phyloP scores from a whole-genome alignment of 1,140 invertebrate genomes.

The Amphibalanus amphitrite region DNA sequence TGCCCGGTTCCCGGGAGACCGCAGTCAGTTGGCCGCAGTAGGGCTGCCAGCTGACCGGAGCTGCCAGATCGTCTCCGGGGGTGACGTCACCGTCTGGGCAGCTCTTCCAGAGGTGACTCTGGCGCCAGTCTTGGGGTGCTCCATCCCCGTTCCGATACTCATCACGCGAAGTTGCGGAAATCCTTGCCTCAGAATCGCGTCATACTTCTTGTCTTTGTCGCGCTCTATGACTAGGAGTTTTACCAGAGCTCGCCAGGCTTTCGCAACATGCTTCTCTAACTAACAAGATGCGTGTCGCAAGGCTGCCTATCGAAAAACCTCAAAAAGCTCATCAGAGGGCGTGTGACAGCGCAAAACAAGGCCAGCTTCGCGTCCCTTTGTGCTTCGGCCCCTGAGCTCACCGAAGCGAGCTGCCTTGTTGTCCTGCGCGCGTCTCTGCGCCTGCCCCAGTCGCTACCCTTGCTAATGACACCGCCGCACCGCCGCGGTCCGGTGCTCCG shows the following conservation, averaged over 20 bases:
- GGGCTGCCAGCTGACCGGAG: neutral
- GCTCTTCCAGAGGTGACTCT: neutral
- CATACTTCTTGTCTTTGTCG: neutral
- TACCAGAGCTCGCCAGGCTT: too few relatives aligned
- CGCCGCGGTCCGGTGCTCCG: neutral
- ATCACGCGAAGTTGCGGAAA: neutral
- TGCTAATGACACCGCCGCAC: neutral
- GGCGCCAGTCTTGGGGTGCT: neutral
- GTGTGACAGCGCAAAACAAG: too few relatives aligned
- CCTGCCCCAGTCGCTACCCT: neutral
- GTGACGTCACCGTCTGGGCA: neutral
- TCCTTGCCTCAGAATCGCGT: neutral
- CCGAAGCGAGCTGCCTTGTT: too few relatives aligned
- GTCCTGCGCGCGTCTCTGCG: neutral
- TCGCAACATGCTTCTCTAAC: too few relatives aligned
- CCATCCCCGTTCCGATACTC: neutral
- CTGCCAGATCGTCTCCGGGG: neutral
- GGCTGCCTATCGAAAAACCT: neutral
- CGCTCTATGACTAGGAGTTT: too few relatives aligned
- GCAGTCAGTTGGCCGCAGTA: too few relatives aligned
- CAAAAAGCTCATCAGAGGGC: neutral
- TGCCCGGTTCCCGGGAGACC: too few relatives aligned
- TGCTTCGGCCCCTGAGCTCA: neutral
- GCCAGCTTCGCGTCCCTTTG: neutral
- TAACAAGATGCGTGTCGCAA: neutral